These are phyloP conservation scores for Tor tambroides DNA, from an alignment of 2,113 vertebrate species.

Conservation along the genomic window DNA sequence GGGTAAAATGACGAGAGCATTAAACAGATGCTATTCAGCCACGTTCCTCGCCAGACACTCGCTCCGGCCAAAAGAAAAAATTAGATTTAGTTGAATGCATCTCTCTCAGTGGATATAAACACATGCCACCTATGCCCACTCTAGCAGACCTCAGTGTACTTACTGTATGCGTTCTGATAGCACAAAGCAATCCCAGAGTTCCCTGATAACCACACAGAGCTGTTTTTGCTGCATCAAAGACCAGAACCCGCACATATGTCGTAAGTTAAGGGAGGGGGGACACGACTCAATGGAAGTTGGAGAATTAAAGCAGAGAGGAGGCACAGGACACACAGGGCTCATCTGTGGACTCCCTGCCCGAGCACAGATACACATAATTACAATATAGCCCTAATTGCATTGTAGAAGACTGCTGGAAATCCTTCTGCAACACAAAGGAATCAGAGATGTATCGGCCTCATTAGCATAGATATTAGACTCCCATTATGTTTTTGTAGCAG, in stretches of 20 bases:
- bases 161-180: constrained; percentile 23
- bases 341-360: constrained; percentile 45
- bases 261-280: constrained; percentile 17
- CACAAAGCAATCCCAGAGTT: constrained; percentile 60
- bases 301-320: constrained; percentile 12
- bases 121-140: not conserved
- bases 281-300: constrained; percentile 29
- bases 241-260: not conserved
- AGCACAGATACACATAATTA: constrained; percentile 68
- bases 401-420: constrained; percentile 65
- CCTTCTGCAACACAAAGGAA: constrained; percentile 75
- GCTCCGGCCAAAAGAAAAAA: not conserved
- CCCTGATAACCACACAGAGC: constrained; percentile 58
- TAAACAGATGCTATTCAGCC: constrained; percentile 15
- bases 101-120: not conserved
- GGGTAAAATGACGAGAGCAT: not conserved
- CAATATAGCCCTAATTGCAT: constrained; percentile 67
- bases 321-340: constrained; percentile 14
- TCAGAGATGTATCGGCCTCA: constrained; percentile 70
- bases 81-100: not conserved
- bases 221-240: constrained; percentile 51
- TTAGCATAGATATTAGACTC: constrained; percentile 72
- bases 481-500: constrained; percentile 45
- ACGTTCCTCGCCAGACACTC: not conserved
- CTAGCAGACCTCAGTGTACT: constrained; percentile 18